Evolutionary conservation across 2,113 vertebrate genomes (phyloP).

Genomic region (Ramphastos sulfuratus): DNA sequence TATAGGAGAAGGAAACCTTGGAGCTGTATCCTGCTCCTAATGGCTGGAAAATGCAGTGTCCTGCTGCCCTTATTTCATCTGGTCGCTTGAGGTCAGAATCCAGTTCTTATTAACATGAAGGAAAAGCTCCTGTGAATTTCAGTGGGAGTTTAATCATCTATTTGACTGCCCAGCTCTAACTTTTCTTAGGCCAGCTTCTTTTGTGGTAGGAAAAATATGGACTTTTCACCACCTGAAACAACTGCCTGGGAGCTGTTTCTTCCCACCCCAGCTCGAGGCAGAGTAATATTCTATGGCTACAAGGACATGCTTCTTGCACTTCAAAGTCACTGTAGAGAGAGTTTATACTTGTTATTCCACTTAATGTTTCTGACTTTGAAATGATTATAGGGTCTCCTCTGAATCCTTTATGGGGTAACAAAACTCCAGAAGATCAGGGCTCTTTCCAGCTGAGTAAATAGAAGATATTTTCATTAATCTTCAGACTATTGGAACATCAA

Average conservation of each 20-base stretch:
- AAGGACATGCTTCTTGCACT: constrained; percentile 30
- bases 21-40: neutral
- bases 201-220: neutral
- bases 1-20: neutral
- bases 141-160: neutral
- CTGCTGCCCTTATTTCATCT: neutral
- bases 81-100: neutral
- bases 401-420: constrained; percentile 51
- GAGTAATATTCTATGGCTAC: neutral
- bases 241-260: constrained; percentile 39
- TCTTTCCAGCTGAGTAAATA: constrained; percentile 62
- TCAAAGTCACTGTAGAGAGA: constrained; percentile 22
- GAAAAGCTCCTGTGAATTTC: neutral
- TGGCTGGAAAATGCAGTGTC: neutral
- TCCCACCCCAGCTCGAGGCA: neutral
- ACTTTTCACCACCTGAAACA: constrained; percentile 46
- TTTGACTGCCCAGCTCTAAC: neutral
- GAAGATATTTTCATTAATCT: constrained; percentile 60
- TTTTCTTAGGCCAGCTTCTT: neutral
- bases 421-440: constrained; percentile 26
- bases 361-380: constrained; percentile 47
- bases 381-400: constrained; percentile 47
- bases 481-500: constrained; percentile 4
- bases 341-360: constrained; percentile 57
- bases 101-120: neutral